A percentile compares a stretch with the other conserved stretches of the same genome.
Evolutionary conservation across 2,888 invertebrate species (phyloP).

Genomic region (Acronicta psi): DNA sequence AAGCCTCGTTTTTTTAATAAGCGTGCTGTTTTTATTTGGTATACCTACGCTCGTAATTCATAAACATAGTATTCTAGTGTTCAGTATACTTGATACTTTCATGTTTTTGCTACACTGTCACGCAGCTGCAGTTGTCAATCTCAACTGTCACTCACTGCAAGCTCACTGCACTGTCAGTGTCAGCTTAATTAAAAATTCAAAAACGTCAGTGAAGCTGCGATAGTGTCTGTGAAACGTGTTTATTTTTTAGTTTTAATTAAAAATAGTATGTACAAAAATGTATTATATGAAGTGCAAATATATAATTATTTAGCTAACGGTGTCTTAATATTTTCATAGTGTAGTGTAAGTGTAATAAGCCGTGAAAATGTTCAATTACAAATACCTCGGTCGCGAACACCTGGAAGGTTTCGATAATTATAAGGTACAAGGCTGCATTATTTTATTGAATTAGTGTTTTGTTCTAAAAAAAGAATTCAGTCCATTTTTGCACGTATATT

Average conservation of each 20-base stretch:
- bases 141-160: too few species aligned
- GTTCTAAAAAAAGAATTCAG: constrained; percentile 3
- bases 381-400: constrained; percentile 95
- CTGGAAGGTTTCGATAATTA: constrained; percentile 98
- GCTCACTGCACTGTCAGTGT: constrained; percentile 33
- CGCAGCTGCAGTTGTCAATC: neutral
- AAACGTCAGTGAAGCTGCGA: constrained; percentile 7
- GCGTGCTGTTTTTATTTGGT: too few species aligned
- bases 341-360: constrained; percentile 55
- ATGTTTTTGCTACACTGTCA: constrained; percentile 2
- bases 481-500: too few species aligned
- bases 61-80: too few species aligned
- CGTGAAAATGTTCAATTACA: constrained; percentile 89
- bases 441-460: constrained; percentile 44
- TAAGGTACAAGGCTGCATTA: constrained; percentile 90
- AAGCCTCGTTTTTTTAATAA: too few species aligned
- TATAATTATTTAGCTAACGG: constrained; percentile 25
- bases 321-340: constrained; percentile 23
- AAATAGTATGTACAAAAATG: constrained; percentile 49
- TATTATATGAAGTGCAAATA: constrained; percentile 37
- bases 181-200: too few species aligned
- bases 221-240: constrained; percentile 21
- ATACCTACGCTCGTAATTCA: too few species aligned
- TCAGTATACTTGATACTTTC: too few species aligned
- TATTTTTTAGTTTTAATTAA: constrained; percentile 35